Evolutionary conservation across 1,140 invertebrate genomes (phyloP), one percentile per base, ranked within the genome.

Genomic region (Polypedilum vanderplanki): DNA sequence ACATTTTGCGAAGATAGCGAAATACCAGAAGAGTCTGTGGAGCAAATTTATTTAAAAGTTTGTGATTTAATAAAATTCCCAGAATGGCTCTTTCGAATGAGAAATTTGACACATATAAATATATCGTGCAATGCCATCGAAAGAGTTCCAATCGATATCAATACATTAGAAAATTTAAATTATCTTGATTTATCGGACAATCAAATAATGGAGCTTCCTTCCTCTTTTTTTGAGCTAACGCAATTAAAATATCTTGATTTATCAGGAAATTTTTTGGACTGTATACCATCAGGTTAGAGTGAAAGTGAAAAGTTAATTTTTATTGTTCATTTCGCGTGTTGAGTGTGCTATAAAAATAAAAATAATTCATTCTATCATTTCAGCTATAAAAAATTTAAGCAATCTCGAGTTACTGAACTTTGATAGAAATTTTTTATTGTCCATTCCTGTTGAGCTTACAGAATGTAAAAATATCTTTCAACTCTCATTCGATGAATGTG

Each of bases 81-180:
- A 7, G 65, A 70, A 4, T 70, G 65, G 65, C 65, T 70, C 1
- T 20, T 70, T 17, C 15, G 65, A 20, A 4, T 70, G 1, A 70
- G 20, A 70, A 70, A 70, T 70, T 22, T 70, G 18, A 70, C 65
- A 10, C 65, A 70, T 18, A 70, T 70, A 10, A 70, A 70, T 70
- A 70, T 70, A 5, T 70, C 65, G 18, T 70, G 65, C 18, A 70
- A 70, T 70, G 65, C 65, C 5, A 22, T 70, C 18, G 20, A 70
- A 1, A 20, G 9, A 18, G 65, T 70, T 70, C 65, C 65, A 4
- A 9, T 10, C 5, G 65, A 70, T 10, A 70, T 70, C 10, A 22
- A 22, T 22, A 20, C 17, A 2, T 18, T 70, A 3, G 20, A 18
- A 10, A 70, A 70, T 70, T 22, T 70, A 20, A 70, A 70, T 70